Evolutionary conservation across 1,140 invertebrate species (phyloP), one percentile per base, ranked within the genome.

Genomic region (Aphelenchoides fujianensis): DNA sequence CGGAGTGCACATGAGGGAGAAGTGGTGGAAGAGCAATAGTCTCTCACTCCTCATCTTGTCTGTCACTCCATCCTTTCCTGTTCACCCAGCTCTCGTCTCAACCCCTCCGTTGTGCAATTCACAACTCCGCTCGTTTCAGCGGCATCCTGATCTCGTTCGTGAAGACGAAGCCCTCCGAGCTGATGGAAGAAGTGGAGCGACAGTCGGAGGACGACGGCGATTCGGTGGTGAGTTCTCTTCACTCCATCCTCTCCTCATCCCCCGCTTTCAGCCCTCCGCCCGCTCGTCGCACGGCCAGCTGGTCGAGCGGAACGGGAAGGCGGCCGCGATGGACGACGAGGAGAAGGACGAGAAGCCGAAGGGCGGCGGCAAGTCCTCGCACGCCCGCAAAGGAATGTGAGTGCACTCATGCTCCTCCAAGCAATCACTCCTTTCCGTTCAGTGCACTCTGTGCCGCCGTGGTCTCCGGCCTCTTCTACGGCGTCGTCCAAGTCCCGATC

Each of bases 141-240:
- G 64, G 64, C n/a, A 66, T 28, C n/a, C 16, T 67, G 2, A 67
- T 62, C 31, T 67, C 64, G 28, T 67, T 67, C 31, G 64, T 67
- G 1, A 67, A 67, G 69, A 53, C 64, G 2, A 53, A 62, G 2
- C 62, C 62, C 52, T 1, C 64, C 16, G 2, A n/a, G 64, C 16
- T 67, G 57, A 2, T 61, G 57, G 27, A 61, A 61, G 27, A 61
- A 61, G 16, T 1, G 27, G 27, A 61, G 1, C 2, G n/a, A 16
- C 27, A 19, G n/a, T 61, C 16, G 37, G 37, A 30, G 16, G 37
- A 61, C 2, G 16, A 61, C 1, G 37, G 3, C 16, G 28, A 61
- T 1, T 19, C n/a, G 27, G 3, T 2, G 27, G 37, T 16, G 27
- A 61, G 37, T 61, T n/a, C n/a, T n/a, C n/a, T n/a, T n/a, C n/a